Evolutionary conservation across 2,888 invertebrate genomes (phyloP).

Genomic region (Thereva nobilitata): DNA sequence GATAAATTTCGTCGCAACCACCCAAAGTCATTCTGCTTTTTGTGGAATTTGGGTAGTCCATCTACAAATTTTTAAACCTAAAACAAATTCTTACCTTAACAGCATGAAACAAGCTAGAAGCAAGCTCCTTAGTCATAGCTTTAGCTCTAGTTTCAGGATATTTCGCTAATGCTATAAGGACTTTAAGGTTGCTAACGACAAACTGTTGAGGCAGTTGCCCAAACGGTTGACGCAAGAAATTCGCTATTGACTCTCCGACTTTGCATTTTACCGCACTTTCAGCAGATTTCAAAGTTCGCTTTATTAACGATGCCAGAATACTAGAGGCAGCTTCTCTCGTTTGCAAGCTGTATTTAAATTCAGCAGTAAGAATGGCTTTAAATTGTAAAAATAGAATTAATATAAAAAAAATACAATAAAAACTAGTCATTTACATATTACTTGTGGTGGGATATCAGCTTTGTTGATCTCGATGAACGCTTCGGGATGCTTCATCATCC

Average conservation of each 20-base stretch:
- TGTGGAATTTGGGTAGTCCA: too few species aligned
- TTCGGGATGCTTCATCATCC: conserved; percentile 46
- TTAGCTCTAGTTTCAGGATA: conserved; percentile 21
- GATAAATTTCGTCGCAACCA: too few species aligned
- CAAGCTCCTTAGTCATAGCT: conserved; percentile 26
- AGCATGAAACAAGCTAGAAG: conserved; percentile 20
- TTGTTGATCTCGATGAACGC: conserved; percentile 34
- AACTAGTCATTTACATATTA: conserved; percentile 27
- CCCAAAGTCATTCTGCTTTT: too few species aligned
- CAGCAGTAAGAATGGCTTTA: conserved; percentile 9
- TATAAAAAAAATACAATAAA: not conserved
- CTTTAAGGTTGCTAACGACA: conserved; percentile 15
- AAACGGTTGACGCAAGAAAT: conserved; percentile 19
- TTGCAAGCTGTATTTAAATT: conserved; percentile 21
- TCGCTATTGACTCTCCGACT: conserved; percentile 4
- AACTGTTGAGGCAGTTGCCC: conserved; percentile 33
- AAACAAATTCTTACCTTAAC: conserved; percentile 25
- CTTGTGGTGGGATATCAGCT: conserved; percentile 14
- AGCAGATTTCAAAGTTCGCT: conserved; percentile 24
- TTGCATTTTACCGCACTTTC: conserved; percentile 16
- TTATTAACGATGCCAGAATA: conserved; percentile 25
- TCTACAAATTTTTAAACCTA: too few species aligned
- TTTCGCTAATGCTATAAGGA: conserved; percentile 32
- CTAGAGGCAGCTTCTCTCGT: conserved; percentile 29
- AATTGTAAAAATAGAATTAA: not conserved